Evolutionary conservation across 2,888 invertebrate species (phyloP).

Genomic region (Bombylius major): DNA sequence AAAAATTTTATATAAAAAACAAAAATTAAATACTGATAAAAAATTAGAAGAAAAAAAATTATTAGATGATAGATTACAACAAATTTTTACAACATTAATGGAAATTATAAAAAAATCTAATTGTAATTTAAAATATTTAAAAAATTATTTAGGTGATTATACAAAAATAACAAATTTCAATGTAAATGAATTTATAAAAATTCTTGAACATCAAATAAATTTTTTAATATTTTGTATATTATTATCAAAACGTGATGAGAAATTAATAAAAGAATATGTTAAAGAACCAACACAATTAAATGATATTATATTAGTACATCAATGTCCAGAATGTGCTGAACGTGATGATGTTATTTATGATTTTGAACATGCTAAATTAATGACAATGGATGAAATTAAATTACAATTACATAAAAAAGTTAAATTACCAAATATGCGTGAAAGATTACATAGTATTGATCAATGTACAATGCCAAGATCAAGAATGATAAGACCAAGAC

Average conservation of each 20-base stretch:
- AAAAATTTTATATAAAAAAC: conserved; percentile 17
- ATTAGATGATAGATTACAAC: conserved; percentile 23
- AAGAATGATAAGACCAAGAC: conserved; percentile 14
- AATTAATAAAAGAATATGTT: not conserved
- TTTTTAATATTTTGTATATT: not conserved
- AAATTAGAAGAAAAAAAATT: conserved; percentile 13
- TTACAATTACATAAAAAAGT: conserved; percentile 30
- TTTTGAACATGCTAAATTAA: conserved; percentile 22
- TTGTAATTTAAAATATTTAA: conserved; percentile 40
- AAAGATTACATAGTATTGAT: conserved; percentile 33
- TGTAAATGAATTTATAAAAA: conserved; percentile 35
- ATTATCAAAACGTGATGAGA: not conserved
- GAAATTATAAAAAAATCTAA: conserved; percentile 35
- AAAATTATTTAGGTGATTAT: conserved; percentile 44
- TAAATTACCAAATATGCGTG: conserved; percentile 34
- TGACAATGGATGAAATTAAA: conserved; percentile 16
- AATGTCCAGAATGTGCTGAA: conserved; percentile 36
- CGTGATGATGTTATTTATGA: conserved; percentile 33
- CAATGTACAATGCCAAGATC: conserved; percentile 33
- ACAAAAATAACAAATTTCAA: conserved; percentile 45
- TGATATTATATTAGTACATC: conserved; percentile 35
- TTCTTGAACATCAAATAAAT: not conserved
- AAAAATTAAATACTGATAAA: conserved; percentile 20
- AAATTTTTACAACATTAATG: conserved; percentile 24
- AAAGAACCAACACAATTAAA: conserved; percentile 38